Conservation (phyloP, 2,113 vertebrate genomes). For the Diadophis punctatus region DNA sequence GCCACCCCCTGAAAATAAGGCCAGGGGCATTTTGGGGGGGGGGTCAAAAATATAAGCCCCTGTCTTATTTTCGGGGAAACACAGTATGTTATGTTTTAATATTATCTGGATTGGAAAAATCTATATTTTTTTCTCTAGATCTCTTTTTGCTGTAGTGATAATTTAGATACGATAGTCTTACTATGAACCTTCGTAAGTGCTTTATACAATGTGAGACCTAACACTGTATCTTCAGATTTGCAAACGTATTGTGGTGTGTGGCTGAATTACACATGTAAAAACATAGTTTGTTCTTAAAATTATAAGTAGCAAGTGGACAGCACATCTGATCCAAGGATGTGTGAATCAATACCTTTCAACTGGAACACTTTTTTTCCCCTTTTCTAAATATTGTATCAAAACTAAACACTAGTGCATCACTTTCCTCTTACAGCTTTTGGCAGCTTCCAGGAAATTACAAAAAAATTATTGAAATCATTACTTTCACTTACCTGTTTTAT, state of each 20-base stretch:
- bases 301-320: neutral
- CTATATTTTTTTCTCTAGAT: neutral
- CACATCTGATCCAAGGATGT: neutral
- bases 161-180: neutral
- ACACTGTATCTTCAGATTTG: neutral
- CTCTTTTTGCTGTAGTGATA: neutral
- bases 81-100: neutral
- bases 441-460: neutral
- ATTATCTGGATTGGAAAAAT: neutral
- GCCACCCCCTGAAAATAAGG: too few relatives aligned
- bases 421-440: neutral
- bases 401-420: neutral
- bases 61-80: too few relatives aligned
- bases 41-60: too few relatives aligned
- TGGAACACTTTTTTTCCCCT: neutral
- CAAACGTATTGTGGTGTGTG: neutral
- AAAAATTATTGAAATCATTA: neutral
- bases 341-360: neutral
- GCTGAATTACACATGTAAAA: neutral
- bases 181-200: neutral
- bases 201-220: neutral
- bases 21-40: too few relatives aligned
- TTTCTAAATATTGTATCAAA: neutral
- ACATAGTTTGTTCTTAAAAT: neutral
- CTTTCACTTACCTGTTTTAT: neutral